Evolutionary conservation across 2,888 invertebrate genomes (phyloP), one percentile per base, ranked within the genome.

Genomic region (Lysandra bellargus): DNA sequence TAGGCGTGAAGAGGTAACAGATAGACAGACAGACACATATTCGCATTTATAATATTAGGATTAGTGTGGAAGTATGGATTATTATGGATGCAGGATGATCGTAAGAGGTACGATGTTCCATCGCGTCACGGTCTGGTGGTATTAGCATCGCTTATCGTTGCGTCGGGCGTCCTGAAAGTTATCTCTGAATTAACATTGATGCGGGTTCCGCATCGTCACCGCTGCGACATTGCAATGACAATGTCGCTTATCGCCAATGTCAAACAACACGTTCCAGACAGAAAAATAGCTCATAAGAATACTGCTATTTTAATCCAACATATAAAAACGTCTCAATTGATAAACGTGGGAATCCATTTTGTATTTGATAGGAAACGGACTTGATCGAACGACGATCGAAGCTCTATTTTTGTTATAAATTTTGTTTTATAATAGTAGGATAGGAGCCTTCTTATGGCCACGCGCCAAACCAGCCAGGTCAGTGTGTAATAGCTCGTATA

Each of bases 201-300:
- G 72, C 61, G 79, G 79, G 69, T 80, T 79, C 78, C 79, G 78
- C 57, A 69, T 40, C 76, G 79, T 76, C 81, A 79, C 79, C 80
- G 76, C 78, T 64, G 78, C 79, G 69, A 78, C 76, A 80, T 79
- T 78, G 57, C 80, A 79, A 81, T 79, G 80, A 78, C 81, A 76
- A 76, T 57, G 77, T 37, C 60, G 30, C 69, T 78, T 78, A 74
- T 64, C 75, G 78, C n/a, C 33, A 30, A 53, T 76, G 76, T 57
- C 53, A 76, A 76, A 76, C 57, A 57, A 14, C 76, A 57, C 76
- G 33, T 14, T 57, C 76, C 33, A 53, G 57, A 76, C 74, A 23
- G n/a, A n/a, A n/a, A 61, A 61, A 61, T 23, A 6, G n/a, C 6
- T 6, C 4, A 61, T 17, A 14, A 6, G 61, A 1, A 7, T 61